Base-by-base conservation (phyloP, 2,888 invertebrate genomes). In the Adineta ricciae region DNA sequence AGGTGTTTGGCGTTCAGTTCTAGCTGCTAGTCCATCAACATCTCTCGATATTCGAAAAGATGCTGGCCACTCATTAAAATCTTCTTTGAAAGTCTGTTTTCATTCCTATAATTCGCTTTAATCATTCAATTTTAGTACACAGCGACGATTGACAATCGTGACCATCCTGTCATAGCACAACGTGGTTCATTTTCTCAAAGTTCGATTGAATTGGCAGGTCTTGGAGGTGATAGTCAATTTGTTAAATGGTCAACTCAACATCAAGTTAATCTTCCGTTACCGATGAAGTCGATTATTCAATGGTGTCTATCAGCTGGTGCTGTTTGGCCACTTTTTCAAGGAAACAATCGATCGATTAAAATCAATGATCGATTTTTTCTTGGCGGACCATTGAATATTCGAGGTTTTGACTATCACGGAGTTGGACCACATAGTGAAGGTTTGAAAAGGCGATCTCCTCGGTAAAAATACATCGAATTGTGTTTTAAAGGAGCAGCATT, bases 211-310 rank as follows among this genome's bases (percentile, higher is more conserved):
- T 92, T 95, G 88, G 95, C 96, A 46, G 94, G 96, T 0, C 90
- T 96, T 11, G 96, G 97, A 19, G 98, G 98, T 3, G 94, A 96
- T 89, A 93, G 96, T n/a, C 94, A 94, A 27, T 96, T 95, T 90
- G 89, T 95, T 49, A 95, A 95, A 91, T 85, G 56, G 83, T 21
- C 38, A 38, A 49, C 84, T 19, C 52, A 56, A 49, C 36, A 83
- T 50, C 83, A 83, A 83, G 9, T 32, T 27, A 83, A 83, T 46
- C 11, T 83, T 16, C n/a, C 50, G 21, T 83, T 83, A 83, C 50
- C 50, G 21, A 27, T 83, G 8, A 83, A 83, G 32, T 50, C 49
- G 38, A 38, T 36, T 38, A 8, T 83, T 72, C 95, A 95, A 91
- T 91, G 93, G 73, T 92, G 93, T 2, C 90, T 93, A n/a, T 93